Evolutionary conservation across 2,113 vertebrate genomes (phyloP), one percentile per base, ranked within the genome.

Genomic region (Bothrops jararaca): DNA sequence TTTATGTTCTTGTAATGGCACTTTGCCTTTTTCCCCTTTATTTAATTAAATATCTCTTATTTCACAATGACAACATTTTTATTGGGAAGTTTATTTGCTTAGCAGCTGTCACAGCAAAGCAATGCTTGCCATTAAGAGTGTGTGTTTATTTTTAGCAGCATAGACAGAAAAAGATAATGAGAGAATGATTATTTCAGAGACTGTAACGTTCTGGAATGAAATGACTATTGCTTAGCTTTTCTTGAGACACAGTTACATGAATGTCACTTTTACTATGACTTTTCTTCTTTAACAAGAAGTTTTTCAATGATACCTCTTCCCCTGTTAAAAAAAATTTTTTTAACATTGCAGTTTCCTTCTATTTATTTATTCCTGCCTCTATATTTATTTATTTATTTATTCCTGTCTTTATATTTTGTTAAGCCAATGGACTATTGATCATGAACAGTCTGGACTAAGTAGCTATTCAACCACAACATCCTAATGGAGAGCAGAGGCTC

Each of bases 11-110:
- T 97, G 97, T 97, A 98, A 97, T 97, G 97, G 97, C 96, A 97
- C 96, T 97, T 97, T 93, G 93, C 92, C 74, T 96, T 96, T 93
- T 96, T 95, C 88, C 95, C 96, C 97, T 97, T 97, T 97, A 98
- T 98, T 98, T 98, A 98, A 98, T 98, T 98, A 98, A 97, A 98
- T 98, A 98, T 98, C 97, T 98, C 97, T 97, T 97, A 97, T 97
- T 98, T 97, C 97, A 97, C 97, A 96, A 97, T 96, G 94, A 97
- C 96, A 97, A 97, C 96, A 96, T 96, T 97, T 98, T 97, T 97
- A 95, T 96, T 97, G 97, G 96, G 94, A 0, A 96, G 96, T 97
- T 97, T 97, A 97, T 97, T 98, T 97, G 95, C 96, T 97, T 97
- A 98, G 97, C 96, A 97, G 96, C 96, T 98, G 97, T 95, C 90